Percentiles rank a stretch among this genome's conserved stretches.
These are phyloP conservation scores for Pelobates cultripes DNA, from an alignment of 2,797 vertebrate genomes.

Conservation along the genomic window DNA sequence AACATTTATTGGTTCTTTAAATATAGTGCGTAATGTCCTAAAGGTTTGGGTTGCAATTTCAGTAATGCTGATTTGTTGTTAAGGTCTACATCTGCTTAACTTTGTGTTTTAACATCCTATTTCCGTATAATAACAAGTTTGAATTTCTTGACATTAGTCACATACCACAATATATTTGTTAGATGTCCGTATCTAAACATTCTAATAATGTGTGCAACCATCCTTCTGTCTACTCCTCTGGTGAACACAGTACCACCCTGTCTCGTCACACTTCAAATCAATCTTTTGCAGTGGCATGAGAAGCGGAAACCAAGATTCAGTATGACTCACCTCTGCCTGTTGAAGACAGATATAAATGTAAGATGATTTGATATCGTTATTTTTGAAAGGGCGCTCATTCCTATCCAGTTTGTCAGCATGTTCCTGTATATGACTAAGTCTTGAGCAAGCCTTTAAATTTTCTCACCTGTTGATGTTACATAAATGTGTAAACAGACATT, in stretches of 20 bases:
- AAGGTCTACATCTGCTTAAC: background rate
- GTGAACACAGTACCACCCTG: background rate
- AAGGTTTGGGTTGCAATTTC: background rate
- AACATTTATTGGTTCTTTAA: background rate
- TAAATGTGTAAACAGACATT: background rate
- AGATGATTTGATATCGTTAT: constrained; percentile 18
- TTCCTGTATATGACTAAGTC: background rate
- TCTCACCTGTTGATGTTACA: background rate
- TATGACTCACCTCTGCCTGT: constrained; percentile 6
- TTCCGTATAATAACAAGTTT: background rate
- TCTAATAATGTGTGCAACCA: background rate
- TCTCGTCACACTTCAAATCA: constrained; percentile 13
- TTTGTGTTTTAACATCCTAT: background rate
- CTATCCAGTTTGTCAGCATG: constrained; percentile 8
- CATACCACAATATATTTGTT: background rate
- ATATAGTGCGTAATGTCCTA: background rate
- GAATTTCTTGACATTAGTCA: background rate
- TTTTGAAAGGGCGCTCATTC: background rate
- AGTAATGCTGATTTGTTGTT: background rate
- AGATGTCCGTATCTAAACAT: background rate
- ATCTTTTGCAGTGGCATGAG: background rate
- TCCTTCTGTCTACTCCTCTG: background rate
- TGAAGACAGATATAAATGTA: constrained; percentile 13
- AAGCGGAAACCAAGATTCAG: background rate
- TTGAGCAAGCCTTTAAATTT: background rate